Evolutionary conservation across 2,113 vertebrate species (phyloP).

Genomic region (Todiramphus saurophagus): DNA sequence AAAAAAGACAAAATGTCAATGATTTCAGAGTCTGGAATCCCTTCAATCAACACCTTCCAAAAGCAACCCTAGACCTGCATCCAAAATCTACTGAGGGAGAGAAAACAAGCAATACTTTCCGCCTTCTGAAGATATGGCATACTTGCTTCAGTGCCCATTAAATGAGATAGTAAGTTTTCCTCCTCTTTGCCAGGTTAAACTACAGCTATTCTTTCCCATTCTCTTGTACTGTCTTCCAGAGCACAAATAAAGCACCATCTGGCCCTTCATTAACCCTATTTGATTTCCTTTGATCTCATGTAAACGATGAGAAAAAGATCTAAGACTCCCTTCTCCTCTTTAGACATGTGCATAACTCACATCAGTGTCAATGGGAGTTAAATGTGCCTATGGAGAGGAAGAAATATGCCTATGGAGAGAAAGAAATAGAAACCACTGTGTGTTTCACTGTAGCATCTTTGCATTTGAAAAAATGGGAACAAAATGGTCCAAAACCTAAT

Average conservation of each 20-base stretch:
- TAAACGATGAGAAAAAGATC: constrained; percentile 71
- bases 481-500: constrained; percentile 45
- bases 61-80: background rate
- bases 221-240: constrained; percentile 42
- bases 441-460: constrained; percentile 47
- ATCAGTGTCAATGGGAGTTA: constrained; percentile 64
- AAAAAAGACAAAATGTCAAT: constrained; percentile 40
- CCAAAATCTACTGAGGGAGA: constrained; percentile 30
- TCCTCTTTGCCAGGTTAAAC: constrained; percentile 63
- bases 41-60: background rate
- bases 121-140: constrained; percentile 39
- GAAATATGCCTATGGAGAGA: constrained; percentile 62
- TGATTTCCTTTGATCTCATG: constrained; percentile 71
- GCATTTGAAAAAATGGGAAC: constrained; percentile 44
- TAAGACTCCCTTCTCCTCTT: constrained; percentile 57
- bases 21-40: constrained; percentile 59
- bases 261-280: constrained; percentile 69
- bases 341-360: constrained; percentile 73
- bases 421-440: constrained; percentile 60
- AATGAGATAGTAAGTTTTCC: constrained; percentile 42
- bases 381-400: constrained; percentile 60
- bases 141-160: constrained; percentile 37
- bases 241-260: constrained; percentile 68
- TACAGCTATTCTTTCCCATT: constrained; percentile 29
- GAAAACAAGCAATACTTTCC: constrained; percentile 55